Conservation (phyloP, 2,113 vertebrate genomes). For the Clinocottus analis region DNA sequence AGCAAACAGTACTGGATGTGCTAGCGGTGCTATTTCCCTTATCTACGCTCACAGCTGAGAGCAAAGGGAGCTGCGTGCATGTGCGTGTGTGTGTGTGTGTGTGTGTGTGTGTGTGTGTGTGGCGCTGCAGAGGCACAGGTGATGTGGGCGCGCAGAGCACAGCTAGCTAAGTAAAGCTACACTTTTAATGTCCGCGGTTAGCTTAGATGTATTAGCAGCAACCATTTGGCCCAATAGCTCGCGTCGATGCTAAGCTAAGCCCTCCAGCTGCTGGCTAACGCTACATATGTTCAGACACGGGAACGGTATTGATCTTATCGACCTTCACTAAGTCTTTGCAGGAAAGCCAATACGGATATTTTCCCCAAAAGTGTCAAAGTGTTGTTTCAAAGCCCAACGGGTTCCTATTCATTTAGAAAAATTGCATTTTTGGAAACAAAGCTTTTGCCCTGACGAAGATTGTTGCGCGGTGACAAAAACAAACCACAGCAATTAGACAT, state of each 20-base stretch:
- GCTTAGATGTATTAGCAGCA: not conserved
- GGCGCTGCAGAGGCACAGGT: slow-evolving; percentile 44
- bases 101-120: no score
- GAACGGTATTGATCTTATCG: not conserved
- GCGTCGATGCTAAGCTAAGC: not conserved
- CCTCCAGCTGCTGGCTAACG: not conserved
- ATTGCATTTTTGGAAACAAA: no score
- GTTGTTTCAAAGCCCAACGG: no score
- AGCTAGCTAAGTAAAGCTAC: slow-evolving; percentile 27
- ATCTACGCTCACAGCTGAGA: slow-evolving; percentile 72
- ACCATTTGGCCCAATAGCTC: not conserved
- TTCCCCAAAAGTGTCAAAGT: no score
- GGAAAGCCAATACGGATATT: not conserved
- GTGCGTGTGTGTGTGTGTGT: slow-evolving; percentile 22
- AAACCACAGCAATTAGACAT: not conserved
- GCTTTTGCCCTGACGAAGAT: no score
- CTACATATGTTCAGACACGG: not conserved
- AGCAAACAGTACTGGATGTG: slow-evolving; percentile 76
- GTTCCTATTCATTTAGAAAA: no score
- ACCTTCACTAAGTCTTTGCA: not conserved
- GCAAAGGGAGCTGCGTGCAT: slow-evolving; percentile 21
- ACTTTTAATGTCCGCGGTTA: not conserved
- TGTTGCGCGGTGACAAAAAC: slow-evolving; percentile 17
- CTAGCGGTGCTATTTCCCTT: slow-evolving; percentile 68
- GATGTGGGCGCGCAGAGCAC: slow-evolving; percentile 53